Percentiles rank a stretch among this genome's conserved stretches.
Evolutionary conservation across 1,140 invertebrate species (phyloP).

Genomic region (Lepidurus arcticus): DNA sequence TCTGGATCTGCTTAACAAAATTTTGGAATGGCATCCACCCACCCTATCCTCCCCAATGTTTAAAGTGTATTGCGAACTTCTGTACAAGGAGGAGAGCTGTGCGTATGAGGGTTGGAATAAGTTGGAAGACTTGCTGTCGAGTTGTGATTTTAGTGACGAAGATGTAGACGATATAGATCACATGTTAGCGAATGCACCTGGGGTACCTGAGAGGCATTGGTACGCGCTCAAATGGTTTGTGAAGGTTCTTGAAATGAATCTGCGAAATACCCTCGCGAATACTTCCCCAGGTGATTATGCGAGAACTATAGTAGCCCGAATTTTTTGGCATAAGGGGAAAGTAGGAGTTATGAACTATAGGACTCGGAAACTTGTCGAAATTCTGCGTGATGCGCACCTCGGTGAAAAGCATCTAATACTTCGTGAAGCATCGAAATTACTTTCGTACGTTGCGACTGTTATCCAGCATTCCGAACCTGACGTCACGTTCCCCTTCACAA

Average conservation of each 20-base stretch:
- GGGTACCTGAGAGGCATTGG: not conserved
- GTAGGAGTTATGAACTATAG: not conserved
- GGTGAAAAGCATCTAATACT: not conserved
- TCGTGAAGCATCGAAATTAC: not conserved
- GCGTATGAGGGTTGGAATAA: constrained; percentile 9
- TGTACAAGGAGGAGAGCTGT: not conserved
- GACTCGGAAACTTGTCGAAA: not conserved
- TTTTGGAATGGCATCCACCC: not conserved
- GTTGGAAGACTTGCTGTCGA: not conserved
- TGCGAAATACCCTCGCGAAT: not conserved
- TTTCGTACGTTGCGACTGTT: not conserved
- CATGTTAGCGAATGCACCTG: not conserved
- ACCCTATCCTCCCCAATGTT: not conserved
- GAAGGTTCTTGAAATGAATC: not conserved
- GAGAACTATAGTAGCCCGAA: not conserved
- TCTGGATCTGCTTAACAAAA: not conserved
- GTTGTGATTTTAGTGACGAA: not conserved
- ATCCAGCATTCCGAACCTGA: not conserved
- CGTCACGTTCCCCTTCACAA: not conserved
- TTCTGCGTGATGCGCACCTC: not conserved
- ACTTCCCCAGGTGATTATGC: not conserved
- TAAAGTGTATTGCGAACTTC: not conserved
- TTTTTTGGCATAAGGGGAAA: not conserved
- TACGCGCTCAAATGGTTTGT: not conserved
- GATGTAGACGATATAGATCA: not conserved